Conservation (phyloP, 2,888 invertebrate species). For the Pherbina coryleti region DNA sequence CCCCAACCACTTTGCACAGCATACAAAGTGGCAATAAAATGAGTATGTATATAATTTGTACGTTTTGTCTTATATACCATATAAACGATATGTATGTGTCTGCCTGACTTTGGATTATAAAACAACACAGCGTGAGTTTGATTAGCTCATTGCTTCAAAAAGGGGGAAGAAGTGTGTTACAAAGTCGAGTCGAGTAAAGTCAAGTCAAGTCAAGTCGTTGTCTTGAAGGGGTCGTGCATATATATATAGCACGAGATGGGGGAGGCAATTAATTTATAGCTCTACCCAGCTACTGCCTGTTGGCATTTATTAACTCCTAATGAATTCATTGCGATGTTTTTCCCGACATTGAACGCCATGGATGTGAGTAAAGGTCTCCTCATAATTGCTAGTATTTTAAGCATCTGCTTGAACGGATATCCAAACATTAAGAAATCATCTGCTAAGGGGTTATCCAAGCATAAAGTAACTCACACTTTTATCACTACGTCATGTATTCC, state of each 20-base stretch:
- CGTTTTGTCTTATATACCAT: neutral
- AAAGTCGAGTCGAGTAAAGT: neutral
- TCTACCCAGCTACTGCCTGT: constrained; percentile 47
- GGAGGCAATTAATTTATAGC: constrained; percentile 56
- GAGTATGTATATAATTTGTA: neutral
- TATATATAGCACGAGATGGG: constrained; percentile 15
- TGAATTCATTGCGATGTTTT: constrained; percentile 51
- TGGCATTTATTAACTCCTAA: constrained; percentile 54
- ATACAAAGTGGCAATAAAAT: neutral
- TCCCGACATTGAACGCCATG: neutral
- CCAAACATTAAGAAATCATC: neutral
- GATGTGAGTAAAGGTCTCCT: neutral
- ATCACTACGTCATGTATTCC: neutral
- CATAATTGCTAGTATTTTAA: no score
- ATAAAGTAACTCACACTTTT: neutral
- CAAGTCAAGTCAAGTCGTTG: neutral
- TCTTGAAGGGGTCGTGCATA: neutral
- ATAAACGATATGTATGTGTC: neutral
- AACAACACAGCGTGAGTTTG: constrained; percentile 2
- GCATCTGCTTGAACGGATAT: neutral
- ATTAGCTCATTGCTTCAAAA: neutral
- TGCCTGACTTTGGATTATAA: constrained; percentile 11
- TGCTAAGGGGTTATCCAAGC: neutral
- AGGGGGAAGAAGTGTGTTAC: neutral
- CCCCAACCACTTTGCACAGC: neutral